Base-by-base conservation (phyloP, 2,797 vertebrate genomes). In the Toxotes lorentzi region DNA sequence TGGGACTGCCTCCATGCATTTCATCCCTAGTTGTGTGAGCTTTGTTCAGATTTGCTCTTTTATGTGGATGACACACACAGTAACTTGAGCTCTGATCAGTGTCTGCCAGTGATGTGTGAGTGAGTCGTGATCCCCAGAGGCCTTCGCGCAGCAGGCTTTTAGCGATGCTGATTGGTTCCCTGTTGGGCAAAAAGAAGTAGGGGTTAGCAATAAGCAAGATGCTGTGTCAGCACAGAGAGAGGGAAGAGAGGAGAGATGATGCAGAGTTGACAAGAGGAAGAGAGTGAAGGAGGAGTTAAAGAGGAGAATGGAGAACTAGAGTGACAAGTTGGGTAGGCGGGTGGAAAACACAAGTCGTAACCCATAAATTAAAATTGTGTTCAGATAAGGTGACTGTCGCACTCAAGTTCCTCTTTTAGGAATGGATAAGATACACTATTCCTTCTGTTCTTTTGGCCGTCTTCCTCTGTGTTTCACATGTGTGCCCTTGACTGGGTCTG, bases 141-240 rank as follows among this genome's bases (percentile, higher is more conserved):
- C 62, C 59, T 68, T 75, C 45, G 34, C 17, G 23, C 65, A 61
- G 59, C 60, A 53, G 58, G 47, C 69, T 79, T 85, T 85, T 70
- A 84, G 62, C 2, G 3, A 76, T 77, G 45, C 27, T 66, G 58
- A 82, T 85, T 51, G 30, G 68, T 65, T 79, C 21, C 13, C 63
- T n/a, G 30, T 63, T 19, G 1, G 24, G 32, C 11, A 50, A 40
- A 78, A 58, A 65, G 70, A 56, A 19, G 27, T 65, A 67, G 51
- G 60, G 54, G 65, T 61, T 72, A 23, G 78, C 62, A 67, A 66
- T 34, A 59, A 51, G 48, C 59, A 78, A 73, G 72, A 70, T 86
- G 89, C 89, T 84, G 89, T 86, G 81, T 89, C 87, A 90, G 88
- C 82, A 61, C 24, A 32, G 23, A 58, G 58, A 64, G 53, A 56